Conservation (phyloP, 2,797 vertebrate genomes). For the Takifugu ocellatus region DNA sequence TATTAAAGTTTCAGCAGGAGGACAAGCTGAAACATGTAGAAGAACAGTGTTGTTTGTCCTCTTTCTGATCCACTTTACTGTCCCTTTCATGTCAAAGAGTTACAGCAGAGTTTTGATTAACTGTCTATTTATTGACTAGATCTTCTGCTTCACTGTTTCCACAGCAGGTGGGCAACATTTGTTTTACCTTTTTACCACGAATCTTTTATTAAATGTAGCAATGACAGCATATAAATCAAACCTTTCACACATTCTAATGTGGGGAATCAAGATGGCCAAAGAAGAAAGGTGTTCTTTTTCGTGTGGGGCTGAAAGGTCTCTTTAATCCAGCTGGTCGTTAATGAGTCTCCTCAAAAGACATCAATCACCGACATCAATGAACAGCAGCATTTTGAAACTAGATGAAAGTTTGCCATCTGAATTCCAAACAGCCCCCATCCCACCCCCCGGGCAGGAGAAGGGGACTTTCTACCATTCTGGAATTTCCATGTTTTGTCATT, state of each 20-base stretch:
- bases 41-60: too few species aligned
- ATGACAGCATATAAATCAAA: too few species aligned
- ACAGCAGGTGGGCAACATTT: too few species aligned
- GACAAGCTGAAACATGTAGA: too few species aligned
- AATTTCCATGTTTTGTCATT: conserved; percentile 53
- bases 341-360: conserved; percentile 28
- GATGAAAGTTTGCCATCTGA: conserved; percentile 61
- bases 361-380: too few species aligned
- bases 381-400: too few species aligned
- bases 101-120: neutral
- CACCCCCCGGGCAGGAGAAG: conserved; percentile 41
- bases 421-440: conserved; percentile 43
- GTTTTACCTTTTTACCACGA: too few species aligned
- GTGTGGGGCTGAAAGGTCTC: conserved; percentile 9
- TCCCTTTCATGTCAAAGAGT: neutral
- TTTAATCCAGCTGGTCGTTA: conserved; percentile 31
- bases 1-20: too few species aligned
- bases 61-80: neutral
- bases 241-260: too few species aligned
- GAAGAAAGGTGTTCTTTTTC: neutral
- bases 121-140: neutral
- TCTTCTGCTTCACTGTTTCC: too few species aligned
- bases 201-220: too few species aligned
- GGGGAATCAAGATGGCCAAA: too few species aligned
- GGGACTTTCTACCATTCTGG: conserved; percentile 49